Evolutionary conservation across 2,888 invertebrate genomes (phyloP).

Genomic region (Agrilus cyanescens): DNA sequence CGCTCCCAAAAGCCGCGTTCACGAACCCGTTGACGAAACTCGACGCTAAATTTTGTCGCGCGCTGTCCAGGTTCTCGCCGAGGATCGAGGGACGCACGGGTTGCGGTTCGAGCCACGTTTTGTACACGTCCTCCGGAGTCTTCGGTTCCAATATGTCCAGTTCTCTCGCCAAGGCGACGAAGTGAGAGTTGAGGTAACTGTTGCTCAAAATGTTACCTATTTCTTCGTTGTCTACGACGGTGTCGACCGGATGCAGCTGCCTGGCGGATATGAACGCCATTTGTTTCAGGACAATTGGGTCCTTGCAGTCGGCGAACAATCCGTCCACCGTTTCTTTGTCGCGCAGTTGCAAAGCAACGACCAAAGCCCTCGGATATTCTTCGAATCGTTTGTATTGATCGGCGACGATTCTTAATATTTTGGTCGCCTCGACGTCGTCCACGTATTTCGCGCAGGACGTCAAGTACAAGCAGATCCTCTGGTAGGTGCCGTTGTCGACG

Average conservation of each 20-base stretch:
- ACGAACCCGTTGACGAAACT: conserved; percentile 99
- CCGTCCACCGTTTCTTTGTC: conserved; percentile 66
- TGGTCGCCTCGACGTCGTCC: conserved; percentile 85
- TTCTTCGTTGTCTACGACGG: conserved; percentile 57
- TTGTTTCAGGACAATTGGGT: conserved; percentile 77
- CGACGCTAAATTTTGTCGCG: conserved; percentile 90
- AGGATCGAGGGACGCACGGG: conserved; percentile 58
- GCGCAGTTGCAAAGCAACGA: conserved; percentile 86
- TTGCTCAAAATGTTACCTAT: conserved; percentile 88
- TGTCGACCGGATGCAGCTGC: conserved; percentile 83
- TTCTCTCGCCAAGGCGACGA: conserved; percentile 86
- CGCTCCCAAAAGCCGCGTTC: conserved; percentile 93
- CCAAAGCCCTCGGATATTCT: conserved; percentile 79
- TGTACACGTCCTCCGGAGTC: conserved; percentile 97
- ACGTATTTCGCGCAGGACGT: conserved; percentile 85
- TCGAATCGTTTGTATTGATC: conserved; percentile 78
- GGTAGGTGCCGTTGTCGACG: conserved; percentile 81
- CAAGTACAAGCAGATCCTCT: conserved; percentile 86
- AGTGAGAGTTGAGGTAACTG: conserved; percentile 84
- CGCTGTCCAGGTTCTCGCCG: conserved; percentile 72
- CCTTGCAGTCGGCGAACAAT: conserved; percentile 74
- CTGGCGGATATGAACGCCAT: conserved; percentile 92
- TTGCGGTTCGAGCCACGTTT: conserved; percentile 82
- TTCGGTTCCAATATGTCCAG: conserved; percentile 99
- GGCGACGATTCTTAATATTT: conserved; percentile 57